Conservation (phyloP, 2,888 invertebrate genomes). For the Cremastobaeus sp. region DNA sequence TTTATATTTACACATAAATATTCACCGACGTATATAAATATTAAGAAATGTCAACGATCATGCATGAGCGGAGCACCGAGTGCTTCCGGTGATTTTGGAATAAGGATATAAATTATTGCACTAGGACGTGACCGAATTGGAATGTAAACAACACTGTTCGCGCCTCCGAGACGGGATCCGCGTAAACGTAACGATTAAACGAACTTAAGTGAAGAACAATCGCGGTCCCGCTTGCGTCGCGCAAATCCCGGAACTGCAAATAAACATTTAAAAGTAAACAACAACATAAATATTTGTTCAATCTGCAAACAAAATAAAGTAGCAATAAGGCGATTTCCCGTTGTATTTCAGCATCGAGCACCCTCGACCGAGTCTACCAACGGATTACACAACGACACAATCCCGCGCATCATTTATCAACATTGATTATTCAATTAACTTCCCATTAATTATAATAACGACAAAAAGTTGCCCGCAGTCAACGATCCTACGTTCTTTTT, state of each 20-base stretch:
- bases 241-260: slow-evolving; percentile 28
- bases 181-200: slow-evolving; percentile 31
- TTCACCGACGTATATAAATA: slow-evolving; percentile 5
- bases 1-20: slow-evolving; percentile 29
- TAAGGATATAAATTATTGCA: slow-evolving; percentile 38
- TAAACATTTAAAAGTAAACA: slow-evolving; percentile 48
- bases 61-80: background rate
- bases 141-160: slow-evolving; percentile 46
- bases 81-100: slow-evolving; percentile 17
- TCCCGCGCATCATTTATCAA: background rate
- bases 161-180: slow-evolving; percentile 17
- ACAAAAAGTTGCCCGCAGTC: background rate
- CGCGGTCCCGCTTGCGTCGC: slow-evolving; percentile 9
- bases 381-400: background rate
- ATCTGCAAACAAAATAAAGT: slow-evolving; percentile 29
- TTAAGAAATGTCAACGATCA: slow-evolving; percentile 9
- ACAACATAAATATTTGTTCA: slow-evolving; percentile 38
- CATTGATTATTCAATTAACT: slow-evolving; percentile 4
- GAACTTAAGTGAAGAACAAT: slow-evolving; percentile 33
- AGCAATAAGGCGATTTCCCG: slow-evolving; percentile 5
- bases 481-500: background rate
- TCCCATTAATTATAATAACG: background rate
- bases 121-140: slow-evolving; percentile 38
- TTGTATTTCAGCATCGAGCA: slow-evolving; percentile 13
- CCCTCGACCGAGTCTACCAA: slow-evolving; percentile 13